These are phyloP conservation scores for Abscondita cerata DNA, from an alignment of 2,888 invertebrate species.

Conservation along the genomic window DNA sequence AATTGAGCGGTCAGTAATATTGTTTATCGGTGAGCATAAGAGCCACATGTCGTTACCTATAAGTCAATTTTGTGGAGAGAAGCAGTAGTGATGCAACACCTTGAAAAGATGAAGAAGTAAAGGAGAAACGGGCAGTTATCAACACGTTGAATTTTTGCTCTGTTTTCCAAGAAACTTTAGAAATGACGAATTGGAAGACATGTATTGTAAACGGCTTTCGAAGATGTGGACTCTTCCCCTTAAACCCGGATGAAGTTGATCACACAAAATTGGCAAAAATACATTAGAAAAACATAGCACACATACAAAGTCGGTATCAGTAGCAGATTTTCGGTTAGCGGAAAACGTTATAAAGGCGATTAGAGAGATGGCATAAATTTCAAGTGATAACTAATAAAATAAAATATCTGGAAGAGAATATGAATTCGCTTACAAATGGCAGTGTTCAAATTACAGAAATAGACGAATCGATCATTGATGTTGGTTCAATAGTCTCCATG, in stretches of 20 bases:
- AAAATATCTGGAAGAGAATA: not conserved
- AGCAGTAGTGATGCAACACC: too few relatives aligned
- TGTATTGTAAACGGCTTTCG: constrained; percentile 36
- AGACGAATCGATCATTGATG: not conserved
- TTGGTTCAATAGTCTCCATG: not conserved
- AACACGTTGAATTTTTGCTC: constrained; percentile 40
- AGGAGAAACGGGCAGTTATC: too few relatives aligned
- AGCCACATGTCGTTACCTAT: too few relatives aligned
- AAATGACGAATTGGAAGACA: constrained; percentile 11
- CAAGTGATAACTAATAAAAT: constrained; percentile 7
- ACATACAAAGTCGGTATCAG: not conserved
- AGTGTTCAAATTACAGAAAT: not conserved
- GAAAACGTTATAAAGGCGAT: constrained; percentile 7
- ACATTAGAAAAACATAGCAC: constrained; percentile 21
- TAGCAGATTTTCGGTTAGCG: constrained; percentile 4
- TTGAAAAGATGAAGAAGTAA: too few relatives aligned
- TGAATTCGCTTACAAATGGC: not conserved
- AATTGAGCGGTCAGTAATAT: too few relatives aligned
- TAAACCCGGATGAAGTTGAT: constrained; percentile 37
- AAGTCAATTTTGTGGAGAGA: too few relatives aligned
- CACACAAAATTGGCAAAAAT: constrained; percentile 40
- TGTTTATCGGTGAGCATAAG: too few relatives aligned
- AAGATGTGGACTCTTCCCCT: constrained; percentile 41
- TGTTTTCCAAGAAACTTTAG: constrained; percentile 33
- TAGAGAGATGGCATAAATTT: constrained; percentile 8